Conservation (phyloP, 1,140 invertebrate genomes). For the Drosophila miranda region DNA sequence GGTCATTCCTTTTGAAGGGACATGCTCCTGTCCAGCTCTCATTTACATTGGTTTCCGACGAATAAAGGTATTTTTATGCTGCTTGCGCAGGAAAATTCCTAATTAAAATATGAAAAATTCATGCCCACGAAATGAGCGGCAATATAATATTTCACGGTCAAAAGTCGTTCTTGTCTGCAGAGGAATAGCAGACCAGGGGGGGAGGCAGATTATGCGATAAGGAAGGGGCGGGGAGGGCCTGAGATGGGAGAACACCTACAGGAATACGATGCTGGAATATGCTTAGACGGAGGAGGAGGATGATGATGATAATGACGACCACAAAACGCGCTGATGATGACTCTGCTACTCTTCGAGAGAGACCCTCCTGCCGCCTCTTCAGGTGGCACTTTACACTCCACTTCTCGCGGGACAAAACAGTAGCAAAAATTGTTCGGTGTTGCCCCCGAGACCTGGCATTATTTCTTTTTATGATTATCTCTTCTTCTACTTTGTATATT, state of each 20-base stretch:
- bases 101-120: constrained; percentile 57
- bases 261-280: constrained; percentile 20
- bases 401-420: constrained; percentile 51
- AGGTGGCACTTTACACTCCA: constrained; percentile 54
- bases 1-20: not conserved
- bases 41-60: constrained; percentile 5
- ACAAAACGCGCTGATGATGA: constrained; percentile 63
- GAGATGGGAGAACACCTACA: constrained; percentile 16
- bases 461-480: constrained; percentile 32
- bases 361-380: constrained; percentile 26
- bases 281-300: constrained; percentile 20
- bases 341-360: constrained; percentile 39
- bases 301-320: constrained; percentile 47
- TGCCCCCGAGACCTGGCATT: constrained; percentile 29
- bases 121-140: constrained; percentile 25
- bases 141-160: constrained; percentile 49
- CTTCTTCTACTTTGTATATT: constrained; percentile 44
- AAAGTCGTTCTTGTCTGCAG: constrained; percentile 1
- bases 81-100: constrained; percentile 5
- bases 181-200: constrained; percentile 17
- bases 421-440: constrained; percentile 62
- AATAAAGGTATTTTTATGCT: not conserved
- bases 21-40: not conserved
- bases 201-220: constrained; percentile 14
- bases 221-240: constrained; percentile 10